A percentile compares a stretch with the other conserved stretches of the same genome.
These are phyloP conservation scores for Ceratitis capitata DNA, from an alignment of 1,140 invertebrate genomes.

Conservation along the genomic window DNA sequence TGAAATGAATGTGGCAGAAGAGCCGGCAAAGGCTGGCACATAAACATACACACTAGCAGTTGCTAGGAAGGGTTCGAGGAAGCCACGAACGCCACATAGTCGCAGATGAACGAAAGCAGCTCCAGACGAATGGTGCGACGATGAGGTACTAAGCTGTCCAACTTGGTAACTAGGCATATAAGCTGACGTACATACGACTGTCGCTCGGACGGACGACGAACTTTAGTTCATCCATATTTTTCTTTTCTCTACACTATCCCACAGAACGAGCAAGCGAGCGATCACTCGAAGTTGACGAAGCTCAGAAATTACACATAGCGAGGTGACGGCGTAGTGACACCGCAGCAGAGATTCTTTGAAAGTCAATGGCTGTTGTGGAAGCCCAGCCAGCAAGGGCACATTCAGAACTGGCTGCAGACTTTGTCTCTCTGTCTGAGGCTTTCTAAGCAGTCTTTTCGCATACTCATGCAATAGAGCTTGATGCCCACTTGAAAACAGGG, in stretches of 20 bases:
- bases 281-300: background rate
- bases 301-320: background rate
- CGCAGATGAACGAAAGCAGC: background rate
- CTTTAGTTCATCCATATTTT: background rate
- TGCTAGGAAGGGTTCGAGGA: background rate
- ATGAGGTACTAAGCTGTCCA: background rate
- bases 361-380: background rate
- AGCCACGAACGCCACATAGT: background rate
- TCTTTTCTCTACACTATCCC: background rate
- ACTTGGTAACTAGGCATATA: background rate
- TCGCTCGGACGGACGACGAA: background rate
- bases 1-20: background rate
- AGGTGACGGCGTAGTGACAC: background rate
- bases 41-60: background rate
- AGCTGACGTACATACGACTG: background rate
- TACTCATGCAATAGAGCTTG: too few species aligned
- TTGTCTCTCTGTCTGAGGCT: constrained; percentile 43
- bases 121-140: background rate
- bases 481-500: too few species aligned
- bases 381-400: background rate
- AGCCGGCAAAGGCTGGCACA: background rate
- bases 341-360: background rate
- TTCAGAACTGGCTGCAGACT: background rate
- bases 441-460: background rate
- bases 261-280: background rate